A percentile compares a stretch with the other conserved stretches of the same genome.
Conservation (phyloP, 2,888 invertebrate genomes). For the Drosophila neotestacea region DNA sequence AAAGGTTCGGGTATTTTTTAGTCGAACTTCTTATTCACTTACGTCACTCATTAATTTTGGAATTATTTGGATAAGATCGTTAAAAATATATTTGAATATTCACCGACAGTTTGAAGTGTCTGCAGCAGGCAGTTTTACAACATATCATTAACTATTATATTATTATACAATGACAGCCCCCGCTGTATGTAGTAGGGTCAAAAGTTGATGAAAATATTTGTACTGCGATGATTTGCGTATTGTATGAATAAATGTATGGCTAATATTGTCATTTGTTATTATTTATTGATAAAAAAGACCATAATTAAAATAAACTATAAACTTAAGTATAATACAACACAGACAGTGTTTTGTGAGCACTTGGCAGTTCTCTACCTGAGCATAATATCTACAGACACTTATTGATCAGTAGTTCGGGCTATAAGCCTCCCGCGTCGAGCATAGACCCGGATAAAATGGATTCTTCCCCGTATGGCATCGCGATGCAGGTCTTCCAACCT, state of each 20-base stretch:
- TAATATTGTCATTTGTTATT: constrained; percentile 42
- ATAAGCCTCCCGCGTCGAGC: constrained; percentile 78
- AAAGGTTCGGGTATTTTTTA: constrained; percentile 23
- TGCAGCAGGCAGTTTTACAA: constrained; percentile 42
- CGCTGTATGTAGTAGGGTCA: constrained; percentile 25
- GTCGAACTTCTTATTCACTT: constrained; percentile 22
- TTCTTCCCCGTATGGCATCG: constrained; percentile 82
- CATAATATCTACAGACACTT: constrained; percentile 15
- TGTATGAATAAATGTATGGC: constrained; percentile 39
- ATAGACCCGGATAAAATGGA: constrained; percentile 83
- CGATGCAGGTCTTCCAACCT: constrained; percentile 75
- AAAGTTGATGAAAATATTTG: constrained; percentile 19
- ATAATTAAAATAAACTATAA: constrained; percentile 46
- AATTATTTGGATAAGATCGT: constrained; percentile 52
- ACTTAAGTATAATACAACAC: constrained; percentile 60
- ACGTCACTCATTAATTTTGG: constrained; percentile 53
- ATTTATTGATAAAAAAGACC: constrained; percentile 55
- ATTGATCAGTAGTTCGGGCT: constrained; percentile 81
- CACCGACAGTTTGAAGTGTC: constrained; percentile 11
- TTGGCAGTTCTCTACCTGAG: constrained; percentile 64
- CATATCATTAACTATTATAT: constrained; percentile 61
- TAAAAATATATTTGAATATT: constrained; percentile 60
- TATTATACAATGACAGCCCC: constrained; percentile 40
- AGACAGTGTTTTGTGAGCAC: constrained; percentile 52
- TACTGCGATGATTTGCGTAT: constrained; percentile 11